These are phyloP conservation scores for Phoeniculus purpureus DNA, from an alignment of 2,797 vertebrate species.

Conservation along the genomic window DNA sequence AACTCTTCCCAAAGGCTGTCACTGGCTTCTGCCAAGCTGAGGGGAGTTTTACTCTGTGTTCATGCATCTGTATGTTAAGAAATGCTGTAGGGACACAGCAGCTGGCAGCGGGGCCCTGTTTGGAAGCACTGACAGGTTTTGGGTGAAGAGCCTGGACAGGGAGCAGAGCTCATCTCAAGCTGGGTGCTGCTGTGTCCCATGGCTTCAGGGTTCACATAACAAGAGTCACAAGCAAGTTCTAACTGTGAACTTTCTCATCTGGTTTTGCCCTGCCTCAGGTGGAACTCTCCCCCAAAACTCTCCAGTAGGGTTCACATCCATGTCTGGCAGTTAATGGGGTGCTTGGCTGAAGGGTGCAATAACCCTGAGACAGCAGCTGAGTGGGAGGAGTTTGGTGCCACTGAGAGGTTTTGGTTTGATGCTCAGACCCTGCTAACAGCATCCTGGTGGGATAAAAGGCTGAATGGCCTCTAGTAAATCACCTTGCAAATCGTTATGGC, in stretches of 20 bases:
- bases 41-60: accelerated
- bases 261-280: neutral
- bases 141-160: neutral
- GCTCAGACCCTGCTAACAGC: neutral
- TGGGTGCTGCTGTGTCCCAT: too few relatives aligned
- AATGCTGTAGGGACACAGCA: neutral
- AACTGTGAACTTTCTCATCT: too few relatives aligned
- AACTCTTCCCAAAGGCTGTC: neutral
- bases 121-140: neutral
- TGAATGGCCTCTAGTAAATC: neutral
- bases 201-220: neutral
- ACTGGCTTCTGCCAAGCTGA: accelerated
- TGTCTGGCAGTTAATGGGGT: neutral
- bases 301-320: neutral
- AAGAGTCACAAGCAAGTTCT: too few relatives aligned
- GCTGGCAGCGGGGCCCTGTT: neutral
- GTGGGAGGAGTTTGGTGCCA: neutral
- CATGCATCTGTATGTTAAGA: neutral
- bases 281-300: neutral
- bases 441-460: neutral
- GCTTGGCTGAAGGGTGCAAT: neutral
- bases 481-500: neutral
- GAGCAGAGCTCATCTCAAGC: neutral
- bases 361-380: neutral
- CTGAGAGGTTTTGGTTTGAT: neutral